These are phyloP conservation scores for Vireo griseus DNA, from an alignment of 2,797 vertebrate species.

Conservation along the genomic window DNA sequence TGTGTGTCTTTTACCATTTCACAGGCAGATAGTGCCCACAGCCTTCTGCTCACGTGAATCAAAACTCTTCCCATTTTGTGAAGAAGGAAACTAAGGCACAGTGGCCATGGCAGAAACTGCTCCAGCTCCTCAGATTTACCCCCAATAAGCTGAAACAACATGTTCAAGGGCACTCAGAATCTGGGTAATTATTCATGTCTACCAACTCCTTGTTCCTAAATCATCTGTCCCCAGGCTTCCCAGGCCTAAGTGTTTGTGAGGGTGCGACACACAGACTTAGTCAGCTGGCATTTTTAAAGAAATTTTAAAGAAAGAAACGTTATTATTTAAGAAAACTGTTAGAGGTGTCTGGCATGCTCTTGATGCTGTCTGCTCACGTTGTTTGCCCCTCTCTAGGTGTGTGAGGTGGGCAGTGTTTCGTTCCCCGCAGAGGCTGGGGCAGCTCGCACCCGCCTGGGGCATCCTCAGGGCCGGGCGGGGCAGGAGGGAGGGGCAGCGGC, in stretches of 20 bases:
- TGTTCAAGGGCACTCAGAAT: not conserved
- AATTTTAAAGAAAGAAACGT: not conserved
- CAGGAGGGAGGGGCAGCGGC: not conserved
- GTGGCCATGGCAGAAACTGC: not conserved
- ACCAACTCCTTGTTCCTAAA: not conserved
- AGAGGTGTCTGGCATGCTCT: not conserved
- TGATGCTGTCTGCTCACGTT: fast-evolving
- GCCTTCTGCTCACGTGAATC: not conserved
- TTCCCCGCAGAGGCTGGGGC: fast-evolving
- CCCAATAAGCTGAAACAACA: not conserved
- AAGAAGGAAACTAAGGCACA: not conserved
- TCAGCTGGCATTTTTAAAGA: not conserved
- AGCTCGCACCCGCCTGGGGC: fast-evolving
- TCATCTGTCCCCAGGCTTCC: not conserved
- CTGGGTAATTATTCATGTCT: not conserved
- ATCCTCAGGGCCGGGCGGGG: not conserved
- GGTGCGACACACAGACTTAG: fast-evolving
- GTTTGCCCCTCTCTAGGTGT: fast-evolving
- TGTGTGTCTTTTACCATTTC: not conserved
- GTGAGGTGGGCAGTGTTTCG: fast-evolving
- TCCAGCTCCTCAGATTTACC: not conserved
- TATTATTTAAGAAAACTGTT: fast-evolving
- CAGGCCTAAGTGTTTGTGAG: not conserved
- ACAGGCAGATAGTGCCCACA: not conserved
- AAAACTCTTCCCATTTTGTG: not conserved